Base-by-base conservation (phyloP, 2,888 invertebrate species). In the Ferrisia virgata region DNA sequence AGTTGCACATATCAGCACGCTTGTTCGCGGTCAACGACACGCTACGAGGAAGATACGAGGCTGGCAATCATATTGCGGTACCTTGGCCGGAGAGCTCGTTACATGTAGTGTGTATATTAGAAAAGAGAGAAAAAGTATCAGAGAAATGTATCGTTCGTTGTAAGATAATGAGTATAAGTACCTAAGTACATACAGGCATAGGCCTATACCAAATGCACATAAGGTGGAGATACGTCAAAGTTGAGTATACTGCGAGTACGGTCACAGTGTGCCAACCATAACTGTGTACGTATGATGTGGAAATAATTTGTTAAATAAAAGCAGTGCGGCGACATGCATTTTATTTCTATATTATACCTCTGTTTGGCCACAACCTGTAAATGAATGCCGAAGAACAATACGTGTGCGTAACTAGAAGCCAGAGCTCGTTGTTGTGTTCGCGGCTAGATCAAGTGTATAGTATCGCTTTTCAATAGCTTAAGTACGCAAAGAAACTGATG, bases 1-100 rank as follows among this genome's bases (percentile, higher is more conserved):
- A 76, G 72, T 76, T 76, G 72, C 36, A 76, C 72, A 76, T 36
- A 76, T 76, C 33, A 76, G 72, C 72, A 76, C 72, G 72, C 72
- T 33, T 36, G 72, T 76, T 76, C 72, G 31, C 72, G 72, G 72
- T 76, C 72, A 76, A 76, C 72, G 72, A 76, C 72, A 64, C 64
- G 11, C 22, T 53, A 53, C 53, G 53, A 53, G 53, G 64, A 64
- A 64, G 64, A 64, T 64, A 64, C 53, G 53, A 22, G 13, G 64
- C 64, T 64, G 28, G 64, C 64, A 64, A 64, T 64, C 64, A 64
- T 28, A 64, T 64, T 64, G 64, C 64, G 64, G 64, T 64, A 64
- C 64, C 64, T 64, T 53, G 53, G 11, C 53, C 53, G 53, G 22
- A 28, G 64, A 64, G 64, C 13, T 64, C 28, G 58, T 58, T 58